Evolutionary conservation across 2,888 invertebrate genomes (phyloP), one percentile per base, ranked within the genome.

Genomic region (Pyralis farinalis): DNA sequence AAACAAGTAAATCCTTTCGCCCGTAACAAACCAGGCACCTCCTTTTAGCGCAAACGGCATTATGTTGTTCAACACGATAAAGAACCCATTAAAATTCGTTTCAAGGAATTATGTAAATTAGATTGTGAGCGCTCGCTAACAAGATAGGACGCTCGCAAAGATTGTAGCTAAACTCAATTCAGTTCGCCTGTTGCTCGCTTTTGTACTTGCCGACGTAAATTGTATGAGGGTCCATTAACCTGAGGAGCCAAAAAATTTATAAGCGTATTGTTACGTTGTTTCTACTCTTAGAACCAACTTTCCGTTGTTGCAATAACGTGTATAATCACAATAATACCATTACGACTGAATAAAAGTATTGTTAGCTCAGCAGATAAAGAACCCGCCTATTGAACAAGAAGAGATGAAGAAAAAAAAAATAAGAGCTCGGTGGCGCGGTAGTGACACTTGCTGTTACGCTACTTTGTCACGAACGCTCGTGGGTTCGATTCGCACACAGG

Each of bases 91-190:
- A 78, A 75, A 81, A 80, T 76, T 77, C 66, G 74, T 78, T 76
- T 70, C 62, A 57, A 71, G 69, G 73, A 77, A 81, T 85, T 82
- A 85, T 83, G 82, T 63, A 81, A 83, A 84, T 84, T 61, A 69
- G 67, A 71, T 73, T 79, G 79, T 77, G 71, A 81, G 72, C 70
- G 71, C 61, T 58, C 61, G 58, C 71, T 75, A 78, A 80, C 77
- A 75, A 73, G 74, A 67, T 68, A 70, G 67, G 65, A 63, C 63
- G 67, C 58, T 62, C 53, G 66, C 67, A 71, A 79, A 78, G 77
- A 81, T 79, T 81, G 78, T 77, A 69, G 66, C 65, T 64, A 65
- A 82, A 82, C 71, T 81, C 73, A 67, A 78, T 79, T 79, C 60
- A 47, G 53, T 59, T 53, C 58, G 73, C 75, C 69, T 76, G 76